Evolutionary conservation across 2,888 invertebrate species (phyloP).

Genomic region (Xanthia togata): DNA sequence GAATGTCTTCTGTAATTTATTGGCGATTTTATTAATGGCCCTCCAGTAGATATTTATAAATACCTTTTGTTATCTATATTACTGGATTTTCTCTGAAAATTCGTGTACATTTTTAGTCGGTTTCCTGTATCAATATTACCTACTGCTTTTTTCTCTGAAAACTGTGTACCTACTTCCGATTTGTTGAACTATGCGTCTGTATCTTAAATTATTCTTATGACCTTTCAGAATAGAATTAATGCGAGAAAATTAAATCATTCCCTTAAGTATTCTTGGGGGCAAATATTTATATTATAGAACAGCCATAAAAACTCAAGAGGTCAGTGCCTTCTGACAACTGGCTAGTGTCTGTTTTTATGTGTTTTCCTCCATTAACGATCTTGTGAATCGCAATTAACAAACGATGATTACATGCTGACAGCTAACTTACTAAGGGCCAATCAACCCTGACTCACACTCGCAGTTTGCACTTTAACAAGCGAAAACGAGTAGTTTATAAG

Average conservation of each 20-base stretch:
- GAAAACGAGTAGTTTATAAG: conserved; percentile 2
- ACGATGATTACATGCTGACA: conserved; percentile 14
- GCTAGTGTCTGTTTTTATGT: not conserved
- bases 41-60: conserved; percentile 24
- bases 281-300: not conserved
- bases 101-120: not conserved
- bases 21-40: conserved; percentile 53
- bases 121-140: not conserved
- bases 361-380: not conserved
- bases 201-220: not conserved
- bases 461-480: not conserved
- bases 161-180: not conserved
- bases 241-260: not conserved
- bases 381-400: conserved; percentile 5
- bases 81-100: not conserved
- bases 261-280: not conserved
- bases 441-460: not conserved
- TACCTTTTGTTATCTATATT: conserved; percentile 29
- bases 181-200: not conserved
- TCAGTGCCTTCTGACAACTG: not conserved
- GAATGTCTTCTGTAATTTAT: conserved; percentile 55
- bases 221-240: not conserved
- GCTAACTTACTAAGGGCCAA: not conserved
- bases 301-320: not conserved
- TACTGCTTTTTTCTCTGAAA: not conserved